Percentiles rank a stretch among this genome's conserved stretches.
These are phyloP conservation scores for Amazona ochrocephala DNA, from an alignment of 2,797 vertebrate species.

Conservation along the genomic window DNA sequence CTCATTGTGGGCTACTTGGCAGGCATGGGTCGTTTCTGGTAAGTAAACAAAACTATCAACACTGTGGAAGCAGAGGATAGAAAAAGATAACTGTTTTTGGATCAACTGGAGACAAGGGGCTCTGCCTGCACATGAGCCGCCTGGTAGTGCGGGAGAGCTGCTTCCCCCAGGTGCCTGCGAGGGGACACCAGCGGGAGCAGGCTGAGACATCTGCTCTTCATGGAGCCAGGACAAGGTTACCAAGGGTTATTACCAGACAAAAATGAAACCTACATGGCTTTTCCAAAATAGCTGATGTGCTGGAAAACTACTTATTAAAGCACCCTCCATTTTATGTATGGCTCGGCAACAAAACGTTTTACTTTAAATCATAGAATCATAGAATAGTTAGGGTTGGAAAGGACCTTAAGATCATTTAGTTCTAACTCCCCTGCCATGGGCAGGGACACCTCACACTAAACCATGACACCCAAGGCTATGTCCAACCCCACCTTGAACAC, in stretches of 20 bases:
- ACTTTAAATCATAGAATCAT: background rate
- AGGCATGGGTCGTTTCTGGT: background rate
- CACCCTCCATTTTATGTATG: background rate
- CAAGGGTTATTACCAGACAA: background rate
- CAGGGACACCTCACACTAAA: no score
- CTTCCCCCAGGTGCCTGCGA: background rate
- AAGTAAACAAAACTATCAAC: background rate
- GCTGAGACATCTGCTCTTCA: background rate
- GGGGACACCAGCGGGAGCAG: rapidly evolving
- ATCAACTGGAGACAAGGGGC: background rate
- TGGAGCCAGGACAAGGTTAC: background rate
- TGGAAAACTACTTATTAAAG: background rate
- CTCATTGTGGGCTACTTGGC: background rate
- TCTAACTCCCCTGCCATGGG: no score
- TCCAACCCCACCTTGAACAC: no score
- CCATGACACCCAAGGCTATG: no score
- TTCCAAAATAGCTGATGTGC: background rate
- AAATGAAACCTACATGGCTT: rapidly evolving
- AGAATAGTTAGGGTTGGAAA: no score
- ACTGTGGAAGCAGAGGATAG: background rate
- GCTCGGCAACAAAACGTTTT: background rate
- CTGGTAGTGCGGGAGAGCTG: rapidly evolving
- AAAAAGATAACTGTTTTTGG: background rate
- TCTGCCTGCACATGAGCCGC: rapidly evolving
- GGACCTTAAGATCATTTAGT: no score